Evolutionary conservation across 1,140 invertebrate genomes (phyloP), one percentile per base, ranked within the genome.

Genomic region (Euura lappo): DNA sequence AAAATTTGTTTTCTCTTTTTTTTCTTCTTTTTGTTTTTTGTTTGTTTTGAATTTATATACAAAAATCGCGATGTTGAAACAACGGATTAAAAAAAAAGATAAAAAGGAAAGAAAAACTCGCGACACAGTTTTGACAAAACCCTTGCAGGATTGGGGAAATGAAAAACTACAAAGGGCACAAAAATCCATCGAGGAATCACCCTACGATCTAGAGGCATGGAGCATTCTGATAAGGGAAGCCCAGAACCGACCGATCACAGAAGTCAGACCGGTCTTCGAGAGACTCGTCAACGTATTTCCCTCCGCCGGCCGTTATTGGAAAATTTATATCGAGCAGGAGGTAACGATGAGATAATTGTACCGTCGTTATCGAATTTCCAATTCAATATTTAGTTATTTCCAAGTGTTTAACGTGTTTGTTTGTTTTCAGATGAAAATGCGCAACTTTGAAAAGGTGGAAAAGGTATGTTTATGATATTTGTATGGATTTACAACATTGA

Each of bases 251-350:
- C 93, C 93, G 69, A 97, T 99, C 68, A 94, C 95, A 73, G 96
- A 98, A 86, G 96, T 98, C 7, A 90, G 98, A 67, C 90, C 92
- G 7, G 92, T 99, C 72, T 99, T 98, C 85, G 98, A 99, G 88
- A 94, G 94, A 80, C 89, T 99, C 2, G 95, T 99, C 1, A 87
- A 90, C 11, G 96, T 97, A 13, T 99, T 99, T 85, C 97, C 98
- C 5, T 98, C 97, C 47, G 95, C 97, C 65, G 98, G 98, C 2
- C 91, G 97, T 74, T 99, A 97, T 87, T 99, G 98, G 98, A 99
- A 99, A 89, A 96, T 98, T 77, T 99, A 99, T 88, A 99, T 99
- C 80, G 98, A 99, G 88, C 97, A 99, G 90, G 98, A 99, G 94
- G 95, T 97, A 89, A 83, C 44, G 45, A 7, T 60, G 13, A 13